Evolutionary conservation across 2,797 vertebrate genomes (phyloP).

Genomic region (Peromyscus eremicus): DNA sequence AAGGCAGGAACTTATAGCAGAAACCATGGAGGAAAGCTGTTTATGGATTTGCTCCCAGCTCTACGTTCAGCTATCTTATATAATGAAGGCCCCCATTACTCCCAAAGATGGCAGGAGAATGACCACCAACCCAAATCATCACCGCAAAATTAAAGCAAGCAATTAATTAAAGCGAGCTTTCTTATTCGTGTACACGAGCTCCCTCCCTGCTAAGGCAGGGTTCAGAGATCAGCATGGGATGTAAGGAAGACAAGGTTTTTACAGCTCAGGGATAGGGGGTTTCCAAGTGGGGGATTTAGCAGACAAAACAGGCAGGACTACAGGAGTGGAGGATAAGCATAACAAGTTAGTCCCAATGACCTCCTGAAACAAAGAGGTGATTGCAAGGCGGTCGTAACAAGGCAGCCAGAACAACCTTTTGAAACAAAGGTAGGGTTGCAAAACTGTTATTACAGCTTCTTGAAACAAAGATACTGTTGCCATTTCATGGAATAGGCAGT

Average conservation of each 20-base stretch:
- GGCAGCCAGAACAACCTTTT: background rate
- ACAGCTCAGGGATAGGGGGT: no score
- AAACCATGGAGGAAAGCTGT: background rate
- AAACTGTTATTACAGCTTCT: background rate
- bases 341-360: background rate
- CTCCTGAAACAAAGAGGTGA: background rate
- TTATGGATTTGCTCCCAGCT: background rate
- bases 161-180: background rate
- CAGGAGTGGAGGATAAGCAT: no score
- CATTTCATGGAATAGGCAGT: no score
- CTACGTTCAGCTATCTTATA: background rate
- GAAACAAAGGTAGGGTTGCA: background rate
- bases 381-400: background rate
- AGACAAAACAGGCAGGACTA: background rate
- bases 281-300: background rate
- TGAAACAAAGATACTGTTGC: background rate
- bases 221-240: background rate
- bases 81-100: background rate
- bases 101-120: no score
- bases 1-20: background rate
- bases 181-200: background rate
- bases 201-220: no score
- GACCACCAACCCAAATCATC: background rate
- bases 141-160: background rate
- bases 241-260: background rate